These are phyloP conservation scores for Drosophila limbata DNA, from an alignment of 2,888 invertebrate species.

Conservation along the genomic window DNA sequence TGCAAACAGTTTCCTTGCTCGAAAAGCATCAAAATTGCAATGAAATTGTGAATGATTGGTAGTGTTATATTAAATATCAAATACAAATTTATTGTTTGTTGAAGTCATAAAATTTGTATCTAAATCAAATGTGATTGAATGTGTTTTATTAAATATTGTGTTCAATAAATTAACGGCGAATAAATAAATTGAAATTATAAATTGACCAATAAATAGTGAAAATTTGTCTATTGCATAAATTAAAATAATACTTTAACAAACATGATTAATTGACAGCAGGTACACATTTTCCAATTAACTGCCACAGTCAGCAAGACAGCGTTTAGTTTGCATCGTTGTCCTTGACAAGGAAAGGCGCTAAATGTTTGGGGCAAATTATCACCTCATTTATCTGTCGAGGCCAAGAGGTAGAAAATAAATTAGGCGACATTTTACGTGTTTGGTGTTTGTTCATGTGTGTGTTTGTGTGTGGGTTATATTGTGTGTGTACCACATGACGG, in stretches of 20 bases:
- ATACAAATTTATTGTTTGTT: background rate
- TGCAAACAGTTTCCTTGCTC: background rate
- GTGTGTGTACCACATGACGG: constrained; percentile 3
- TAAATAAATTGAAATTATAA: no score
- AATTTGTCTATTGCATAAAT: background rate
- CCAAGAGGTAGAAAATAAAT: constrained; percentile 24
- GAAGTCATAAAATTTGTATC: background rate
- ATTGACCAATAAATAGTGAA: background rate
- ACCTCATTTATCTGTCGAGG: constrained; percentile 28
- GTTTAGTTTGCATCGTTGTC: background rate
- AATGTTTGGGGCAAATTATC: constrained; percentile 17
- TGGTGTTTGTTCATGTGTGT: background rate
- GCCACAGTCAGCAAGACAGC: background rate
- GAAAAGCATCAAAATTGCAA: background rate
- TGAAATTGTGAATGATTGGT: background rate
- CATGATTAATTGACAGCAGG: background rate
- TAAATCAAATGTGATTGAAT: background rate
- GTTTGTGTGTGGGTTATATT: background rate
- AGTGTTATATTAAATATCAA: background rate
- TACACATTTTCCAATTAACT: constrained; percentile 14
- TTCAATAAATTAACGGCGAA: no score
- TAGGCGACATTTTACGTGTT: constrained; percentile 10
- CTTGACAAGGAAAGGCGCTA: constrained; percentile 10
- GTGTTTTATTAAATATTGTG: background rate
- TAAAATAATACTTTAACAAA: background rate